A percentile compares a stretch with the other conserved stretches of the same genome.
Conservation (phyloP, 2,888 invertebrate genomes). For the Syrista parreyssii region DNA sequence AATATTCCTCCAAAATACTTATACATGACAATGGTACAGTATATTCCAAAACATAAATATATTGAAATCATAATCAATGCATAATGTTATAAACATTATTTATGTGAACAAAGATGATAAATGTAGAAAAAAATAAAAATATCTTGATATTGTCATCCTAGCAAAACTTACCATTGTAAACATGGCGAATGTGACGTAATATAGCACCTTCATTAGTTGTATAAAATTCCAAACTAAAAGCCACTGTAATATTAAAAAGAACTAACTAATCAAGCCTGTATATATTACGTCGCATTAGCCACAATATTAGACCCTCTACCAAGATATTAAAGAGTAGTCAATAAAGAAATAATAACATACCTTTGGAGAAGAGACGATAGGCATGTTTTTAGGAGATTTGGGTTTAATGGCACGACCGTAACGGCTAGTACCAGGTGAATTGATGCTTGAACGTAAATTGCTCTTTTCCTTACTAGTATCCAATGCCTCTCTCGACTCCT, state of each 20-base stretch:
- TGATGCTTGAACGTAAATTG: constrained; percentile 11
- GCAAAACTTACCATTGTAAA: neutral
- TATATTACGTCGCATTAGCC: neutral
- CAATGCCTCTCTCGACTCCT: constrained; percentile 13
- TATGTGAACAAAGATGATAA: constrained; percentile 9
- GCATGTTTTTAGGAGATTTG: constrained; percentile 55
- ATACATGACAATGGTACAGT: too few species aligned
- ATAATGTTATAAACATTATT: neutral
- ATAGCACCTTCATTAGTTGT: neutral
- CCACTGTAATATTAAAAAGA: constrained; percentile 46
- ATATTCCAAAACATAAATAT: constrained; percentile 18
- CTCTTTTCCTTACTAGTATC: constrained; percentile 15
- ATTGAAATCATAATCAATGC: neutral
- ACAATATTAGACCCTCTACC: neutral
- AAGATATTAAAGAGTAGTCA: neutral
- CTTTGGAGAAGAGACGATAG: constrained; percentile 36
- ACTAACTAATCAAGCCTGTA: neutral
- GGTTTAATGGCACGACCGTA: constrained; percentile 72
- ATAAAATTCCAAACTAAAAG: constrained; percentile 28
- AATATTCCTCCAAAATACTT: neutral
- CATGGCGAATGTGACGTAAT: neutral
- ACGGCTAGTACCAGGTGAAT: constrained; percentile 65
- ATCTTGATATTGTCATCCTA: constrained; percentile 1
- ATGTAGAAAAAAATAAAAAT: constrained; percentile 7
- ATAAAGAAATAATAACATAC: constrained; percentile 29